Evolutionary conservation across 2,888 invertebrate genomes (phyloP), one percentile per base, ranked within the genome.

Genomic region (Quadroppia sp.): DNA sequence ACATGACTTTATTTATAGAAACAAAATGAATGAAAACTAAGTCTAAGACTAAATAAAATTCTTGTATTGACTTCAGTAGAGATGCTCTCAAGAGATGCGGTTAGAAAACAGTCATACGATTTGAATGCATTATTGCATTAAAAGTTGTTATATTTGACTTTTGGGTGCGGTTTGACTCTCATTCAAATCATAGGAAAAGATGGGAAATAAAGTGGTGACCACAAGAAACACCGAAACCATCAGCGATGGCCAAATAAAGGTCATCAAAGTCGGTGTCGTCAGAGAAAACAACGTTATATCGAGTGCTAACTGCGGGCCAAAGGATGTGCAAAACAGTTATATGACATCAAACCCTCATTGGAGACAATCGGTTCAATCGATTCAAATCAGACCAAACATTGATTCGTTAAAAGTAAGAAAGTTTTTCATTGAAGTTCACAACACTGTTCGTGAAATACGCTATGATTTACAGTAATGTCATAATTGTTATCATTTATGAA

Each of bases 201-300:
- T 64, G 64, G 64, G 64, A 36, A 64, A 36, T n/a, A 6, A 64
- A 32, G 13, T 36, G 36, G 64, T 64, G n/a, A 7, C 20, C 36
- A 36, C 20, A 30, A 23, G n/a, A 15, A 30, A 30, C 30, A 4
- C 15, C 2, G 28, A 1, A 28, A 30, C n/a, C n/a, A n/a, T n/a
- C n/a, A 59, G 30, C 17, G 7, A 30, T 28, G 3, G 28, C 28
- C 6, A 59, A 30, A 6, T 9, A 30, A 9, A 30, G 11, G 7
- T 15, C 3, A 3, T 64, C 7, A 64, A 64, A 36, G 40, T 64
- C 36, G 64, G 64, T n/a, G 36, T 64, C n/a, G 36, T 64, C 36
- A 64, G 25, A 64, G 64, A 64, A 20, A 40, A 64, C 13, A 20
- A 64, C 30, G 36, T 64, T 9, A 64, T 64, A 36, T 64, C 36